Evolutionary conservation across 1,140 invertebrate species (phyloP).

Genomic region (Acromyrmex charruanus): DNA sequence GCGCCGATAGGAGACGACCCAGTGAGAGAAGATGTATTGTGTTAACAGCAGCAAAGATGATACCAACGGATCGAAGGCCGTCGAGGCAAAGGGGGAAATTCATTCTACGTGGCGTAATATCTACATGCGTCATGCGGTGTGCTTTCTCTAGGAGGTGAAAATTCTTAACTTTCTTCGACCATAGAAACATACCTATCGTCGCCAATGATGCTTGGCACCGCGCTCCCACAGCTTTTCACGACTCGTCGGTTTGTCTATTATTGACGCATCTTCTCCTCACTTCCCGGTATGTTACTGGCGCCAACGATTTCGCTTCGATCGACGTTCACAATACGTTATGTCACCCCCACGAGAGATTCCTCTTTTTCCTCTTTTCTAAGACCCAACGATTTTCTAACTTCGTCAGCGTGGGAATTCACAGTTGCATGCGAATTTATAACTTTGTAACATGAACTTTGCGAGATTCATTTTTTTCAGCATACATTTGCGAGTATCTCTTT

Average conservation of each 20-base stretch:
- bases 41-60: background rate
- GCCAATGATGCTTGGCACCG: conserved; percentile 72
- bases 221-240: conserved; percentile 46
- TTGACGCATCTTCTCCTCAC: conserved; percentile 21
- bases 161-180: conserved; percentile 84
- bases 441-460: background rate
- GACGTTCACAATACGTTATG: conserved; percentile 14
- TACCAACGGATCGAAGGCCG: conserved; percentile 54
- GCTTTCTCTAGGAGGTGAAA: conserved; percentile 85
- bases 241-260: conserved; percentile 17
- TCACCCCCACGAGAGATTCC: background rate
- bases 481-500: background rate
- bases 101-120: conserved; percentile 77
- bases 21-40: conserved; percentile 33
- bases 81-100: conserved; percentile 68
- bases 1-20: background rate
- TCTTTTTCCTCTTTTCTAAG: background rate
- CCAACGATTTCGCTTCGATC: conserved; percentile 29
- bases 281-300: conserved; percentile 30
- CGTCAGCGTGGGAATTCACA: background rate
- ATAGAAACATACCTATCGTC: conserved; percentile 78
- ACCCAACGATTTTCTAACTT: background rate
- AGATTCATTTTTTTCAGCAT: background rate
- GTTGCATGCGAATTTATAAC: background rate
- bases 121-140: conserved; percentile 81